Evolutionary conservation across 2,797 vertebrate genomes (phyloP).

Genomic region (Steatocranus sp.): DNA sequence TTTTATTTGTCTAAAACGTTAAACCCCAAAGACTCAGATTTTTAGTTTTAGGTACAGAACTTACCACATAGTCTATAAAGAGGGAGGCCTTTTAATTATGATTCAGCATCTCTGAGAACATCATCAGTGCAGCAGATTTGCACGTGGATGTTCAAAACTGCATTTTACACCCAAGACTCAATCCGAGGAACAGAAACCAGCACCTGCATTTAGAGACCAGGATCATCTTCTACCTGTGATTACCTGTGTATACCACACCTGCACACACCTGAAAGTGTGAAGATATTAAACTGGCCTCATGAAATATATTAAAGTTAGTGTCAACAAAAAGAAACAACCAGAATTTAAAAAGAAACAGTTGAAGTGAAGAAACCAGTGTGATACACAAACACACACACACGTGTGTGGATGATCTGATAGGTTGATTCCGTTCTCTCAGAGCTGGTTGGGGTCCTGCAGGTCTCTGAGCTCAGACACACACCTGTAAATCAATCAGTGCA

Average conservation of each 20-base stretch:
- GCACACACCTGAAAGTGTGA: not conserved
- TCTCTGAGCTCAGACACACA: not conserved
- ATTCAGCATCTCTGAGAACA: not conserved
- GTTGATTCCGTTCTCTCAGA: not conserved
- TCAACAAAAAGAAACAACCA: not conserved
- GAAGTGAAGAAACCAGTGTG: not conserved
- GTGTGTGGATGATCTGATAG: not conserved
- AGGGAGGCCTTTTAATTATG: not conserved
- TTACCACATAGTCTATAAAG: not conserved
- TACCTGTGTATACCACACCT: not conserved
- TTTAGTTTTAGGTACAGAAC: not conserved
- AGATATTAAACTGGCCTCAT: not conserved
- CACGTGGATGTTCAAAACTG: not conserved
- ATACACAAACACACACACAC: not conserved
- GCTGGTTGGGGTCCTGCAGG: not conserved
- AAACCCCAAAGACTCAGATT: not conserved
- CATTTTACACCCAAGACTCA: not conserved
- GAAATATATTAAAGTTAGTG: not conserved
- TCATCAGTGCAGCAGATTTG: not conserved
- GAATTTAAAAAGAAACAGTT: not conserved
- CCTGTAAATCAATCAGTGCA: not conserved
- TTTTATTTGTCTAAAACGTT: not conserved
- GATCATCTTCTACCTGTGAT: not conserved
- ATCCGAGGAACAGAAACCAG: not conserved
- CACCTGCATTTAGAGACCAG: not conserved